Evolutionary conservation across 2,113 vertebrate genomes (phyloP).

Genomic region (Dipodomys ordii): DNA sequence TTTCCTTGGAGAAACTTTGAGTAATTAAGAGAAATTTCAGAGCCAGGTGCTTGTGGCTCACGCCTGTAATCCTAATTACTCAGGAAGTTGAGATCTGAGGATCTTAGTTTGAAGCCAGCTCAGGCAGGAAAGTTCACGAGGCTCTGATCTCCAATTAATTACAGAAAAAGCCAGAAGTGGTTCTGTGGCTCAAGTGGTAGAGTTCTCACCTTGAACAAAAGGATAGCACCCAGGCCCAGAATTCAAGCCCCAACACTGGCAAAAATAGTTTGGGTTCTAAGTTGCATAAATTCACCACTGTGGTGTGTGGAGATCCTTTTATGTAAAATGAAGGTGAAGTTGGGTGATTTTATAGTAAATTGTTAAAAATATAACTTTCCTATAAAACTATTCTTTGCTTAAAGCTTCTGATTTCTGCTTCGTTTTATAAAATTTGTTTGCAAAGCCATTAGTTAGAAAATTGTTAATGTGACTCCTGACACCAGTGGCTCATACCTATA

Average conservation of each 20-base stretch:
- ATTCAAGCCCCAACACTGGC: no score
- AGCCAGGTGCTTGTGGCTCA: not conserved
- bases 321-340: not conserved
- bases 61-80: no score
- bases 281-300: not conserved
- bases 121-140: no score
- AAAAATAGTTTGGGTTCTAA: not conserved
- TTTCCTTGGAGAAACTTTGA: slow-evolving; percentile 35
- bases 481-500: no score
- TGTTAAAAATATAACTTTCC: not conserved
- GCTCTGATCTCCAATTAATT: no score
- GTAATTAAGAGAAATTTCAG: not conserved
- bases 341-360: slow-evolving; percentile 29
- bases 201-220: no score
- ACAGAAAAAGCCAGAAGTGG: no score
- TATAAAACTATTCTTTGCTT: slow-evolving; percentile 20
- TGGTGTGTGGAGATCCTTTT: slow-evolving; percentile 5
- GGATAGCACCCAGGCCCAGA: no score
- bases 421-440: not conserved
- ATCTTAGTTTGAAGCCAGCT: no score
- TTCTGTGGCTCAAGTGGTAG: no score
- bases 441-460: not conserved
- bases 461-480: not conserved
- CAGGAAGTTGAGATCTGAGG: no score
- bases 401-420: slow-evolving; percentile 18